A percentile compares a stretch with the other conserved stretches of the same genome.
Evolutionary conservation across 2,888 invertebrate species (phyloP).

Genomic region (Liopterus haemorrhoidalis): DNA sequence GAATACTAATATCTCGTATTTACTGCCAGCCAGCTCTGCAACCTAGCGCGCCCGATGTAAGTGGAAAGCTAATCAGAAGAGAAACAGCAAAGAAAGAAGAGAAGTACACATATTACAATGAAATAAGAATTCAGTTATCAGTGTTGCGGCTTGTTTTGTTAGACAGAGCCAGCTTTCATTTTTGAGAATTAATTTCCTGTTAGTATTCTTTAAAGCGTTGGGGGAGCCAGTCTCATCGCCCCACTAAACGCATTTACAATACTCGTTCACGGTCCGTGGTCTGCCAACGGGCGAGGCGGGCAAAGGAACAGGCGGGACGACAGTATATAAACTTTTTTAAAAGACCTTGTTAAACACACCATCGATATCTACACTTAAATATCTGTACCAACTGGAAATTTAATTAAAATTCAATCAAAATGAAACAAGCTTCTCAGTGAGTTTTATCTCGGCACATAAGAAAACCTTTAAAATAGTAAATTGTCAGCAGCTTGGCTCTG

Average conservation of each 20-base stretch:
- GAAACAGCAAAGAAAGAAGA: too few relatives aligned
- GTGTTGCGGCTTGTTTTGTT: conserved; percentile 42
- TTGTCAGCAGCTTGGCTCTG: conserved; percentile 42
- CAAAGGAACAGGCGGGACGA: conserved; percentile 27
- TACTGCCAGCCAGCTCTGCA: too few relatives aligned
- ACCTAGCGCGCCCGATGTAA: too few relatives aligned
- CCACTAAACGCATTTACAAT: conserved; percentile 18
- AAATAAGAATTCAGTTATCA: conserved; percentile 46
- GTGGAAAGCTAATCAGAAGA: too few relatives aligned
- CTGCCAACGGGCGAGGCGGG: too few relatives aligned
- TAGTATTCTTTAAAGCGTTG: conserved; percentile 44
- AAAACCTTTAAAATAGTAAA: conserved; percentile 47
- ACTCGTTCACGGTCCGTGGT: too few relatives aligned
- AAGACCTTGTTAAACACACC: too few relatives aligned
- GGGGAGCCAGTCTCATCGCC: conserved; percentile 12
- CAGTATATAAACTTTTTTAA: conserved; percentile 36
- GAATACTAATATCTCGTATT: too few relatives aligned
- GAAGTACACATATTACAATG: conserved; percentile 36
- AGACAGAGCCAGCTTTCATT: conserved; percentile 47
- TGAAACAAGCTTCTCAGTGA: conserved; percentile 40
- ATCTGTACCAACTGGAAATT: conserved; percentile 43
- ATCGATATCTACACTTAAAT: too few relatives aligned
- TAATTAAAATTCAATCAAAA: conserved; percentile 49
- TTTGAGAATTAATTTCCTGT: conserved; percentile 51
- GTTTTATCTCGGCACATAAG: conserved; percentile 47